Evolutionary conservation across 30 jellyfish, hydroid and myxozoan genomes (phyloP), one percentile per base, ranked within the genome.

Genomic region (Aurelia sp.): DNA sequence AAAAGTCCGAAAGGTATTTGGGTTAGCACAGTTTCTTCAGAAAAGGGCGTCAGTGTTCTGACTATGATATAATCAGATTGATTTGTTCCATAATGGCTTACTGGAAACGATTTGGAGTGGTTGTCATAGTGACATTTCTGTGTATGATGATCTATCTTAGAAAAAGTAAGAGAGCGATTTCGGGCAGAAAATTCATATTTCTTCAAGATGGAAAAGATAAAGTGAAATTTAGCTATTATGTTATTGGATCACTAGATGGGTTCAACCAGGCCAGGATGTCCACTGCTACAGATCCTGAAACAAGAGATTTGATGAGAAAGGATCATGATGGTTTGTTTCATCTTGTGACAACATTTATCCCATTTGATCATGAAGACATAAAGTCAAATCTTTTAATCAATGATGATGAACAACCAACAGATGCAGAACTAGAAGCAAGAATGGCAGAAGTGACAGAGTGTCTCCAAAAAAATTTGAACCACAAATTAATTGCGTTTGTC

Each of bases 331-430:
- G 96, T 8, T 64, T 73, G 73, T 91, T 91, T 71, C 97, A 91
- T 71, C 51, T 91, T 6, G 97, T 91, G 65, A 91, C 97, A 74
- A 91, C 91, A 18, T 76, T 91, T 69, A 88, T 91, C 10, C 89
- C 91, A 19, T 82, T 91, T 52, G 89, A 85, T 53, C 94, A 91
- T 53, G 72, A 71, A 40, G 96, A 74, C 8, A 69, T 83, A 13
- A 63, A 87, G 23, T 47, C 73, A 18, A 77, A 77, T 61, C 66
- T 91, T 37, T 53, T 85, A 53, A 67, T 83, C 23, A 66, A 91
- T 55, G 92, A 80, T 31, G 89, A 69, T 44, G 74, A 75, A 35
- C 66, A 68, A 60, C 97, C 98, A 9, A 87, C 93, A 10, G 84
- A 80, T 19, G 41, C 73, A 0, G 80, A 85, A 53, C 62, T 91